A percentile compares a stretch with the other conserved stretches of the same genome.
Conservation (phyloP, 2,797 vertebrate species). For the Phoeniculus purpureus region DNA sequence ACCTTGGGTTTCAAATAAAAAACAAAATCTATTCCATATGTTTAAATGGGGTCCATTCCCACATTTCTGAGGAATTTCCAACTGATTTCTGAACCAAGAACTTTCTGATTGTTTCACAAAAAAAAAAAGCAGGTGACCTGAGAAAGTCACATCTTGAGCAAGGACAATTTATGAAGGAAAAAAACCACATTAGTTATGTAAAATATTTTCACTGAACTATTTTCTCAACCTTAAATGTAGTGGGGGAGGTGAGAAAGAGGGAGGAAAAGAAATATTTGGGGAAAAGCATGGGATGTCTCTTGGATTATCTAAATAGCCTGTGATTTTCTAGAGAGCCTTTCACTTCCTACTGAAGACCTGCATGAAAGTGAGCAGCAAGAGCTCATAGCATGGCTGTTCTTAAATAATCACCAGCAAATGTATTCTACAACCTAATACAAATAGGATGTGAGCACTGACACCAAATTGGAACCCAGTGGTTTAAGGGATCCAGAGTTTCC, state of each 20-base stretch:
- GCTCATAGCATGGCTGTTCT: neutral
- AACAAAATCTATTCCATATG: neutral
- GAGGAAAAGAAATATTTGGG: neutral
- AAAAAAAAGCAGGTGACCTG: neutral
- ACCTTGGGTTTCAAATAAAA: neutral
- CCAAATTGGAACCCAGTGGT: neutral
- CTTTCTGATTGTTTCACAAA: neutral
- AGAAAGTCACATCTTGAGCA: neutral
- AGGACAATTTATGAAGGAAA: neutral
- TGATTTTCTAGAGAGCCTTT: neutral
- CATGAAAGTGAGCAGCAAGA: neutral
- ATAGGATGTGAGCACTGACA: neutral
- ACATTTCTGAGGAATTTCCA: neutral
- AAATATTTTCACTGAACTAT: constrained; percentile 30
- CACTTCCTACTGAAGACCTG: neutral
- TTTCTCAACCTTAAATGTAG: constrained; percentile 1
- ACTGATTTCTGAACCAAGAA: neutral
- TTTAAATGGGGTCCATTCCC: neutral
- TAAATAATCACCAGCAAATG: neutral
- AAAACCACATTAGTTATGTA: constrained; percentile 12
- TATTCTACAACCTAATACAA: neutral
- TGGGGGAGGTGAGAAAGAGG: constrained; percentile 29
- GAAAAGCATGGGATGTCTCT: neutral
- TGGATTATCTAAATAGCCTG: neutral
- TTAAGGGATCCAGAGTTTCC: neutral